These are phyloP conservation scores for Stenolophus ochropezus DNA, from an alignment of 2,888 invertebrate genomes.

Conservation along the genomic window DNA sequence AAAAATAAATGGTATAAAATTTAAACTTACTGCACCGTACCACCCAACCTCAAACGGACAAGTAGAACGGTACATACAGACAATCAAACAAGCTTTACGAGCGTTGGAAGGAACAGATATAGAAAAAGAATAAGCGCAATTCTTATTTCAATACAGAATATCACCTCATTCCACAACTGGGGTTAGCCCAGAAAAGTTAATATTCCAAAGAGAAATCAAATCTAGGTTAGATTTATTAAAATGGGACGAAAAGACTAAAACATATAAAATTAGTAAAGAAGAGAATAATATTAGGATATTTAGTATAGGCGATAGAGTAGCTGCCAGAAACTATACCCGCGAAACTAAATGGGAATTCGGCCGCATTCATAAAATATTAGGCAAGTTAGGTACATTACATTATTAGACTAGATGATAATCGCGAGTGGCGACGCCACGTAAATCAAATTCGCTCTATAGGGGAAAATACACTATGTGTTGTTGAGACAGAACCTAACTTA, in stretches of 20 bases:
- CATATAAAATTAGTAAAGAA: too few species aligned
- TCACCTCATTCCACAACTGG: conserved; percentile 60
- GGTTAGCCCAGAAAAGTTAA: conserved; percentile 60
- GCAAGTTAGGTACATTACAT: conserved; percentile 61
- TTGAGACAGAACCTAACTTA: neutral
- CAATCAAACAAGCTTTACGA: neutral
- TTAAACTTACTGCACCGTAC: conserved; percentile 15
- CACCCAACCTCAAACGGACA: conserved; percentile 4
- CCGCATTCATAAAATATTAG: conserved; percentile 58
- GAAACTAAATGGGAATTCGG: conserved; percentile 63
- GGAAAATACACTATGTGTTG: conserved; percentile 48
- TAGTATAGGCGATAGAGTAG: conserved; percentile 56
- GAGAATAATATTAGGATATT: neutral
- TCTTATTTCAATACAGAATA: conserved; percentile 44
- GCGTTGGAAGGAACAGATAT: neutral
- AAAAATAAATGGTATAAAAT: neutral
- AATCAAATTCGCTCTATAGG: conserved; percentile 62
- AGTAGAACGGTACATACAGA: neutral
- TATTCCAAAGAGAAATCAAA: conserved; percentile 62
- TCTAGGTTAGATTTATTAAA: conserved; percentile 35
- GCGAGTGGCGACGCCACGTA: conserved; percentile 62
- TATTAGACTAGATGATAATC: conserved; percentile 62
- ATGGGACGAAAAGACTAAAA: neutral
- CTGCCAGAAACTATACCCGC: neutral
- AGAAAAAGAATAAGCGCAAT: neutral